Evolutionary conservation across 2,113 vertebrate genomes (phyloP), one percentile per base, ranked within the genome.

Genomic region (Cyprinus carpio): DNA sequence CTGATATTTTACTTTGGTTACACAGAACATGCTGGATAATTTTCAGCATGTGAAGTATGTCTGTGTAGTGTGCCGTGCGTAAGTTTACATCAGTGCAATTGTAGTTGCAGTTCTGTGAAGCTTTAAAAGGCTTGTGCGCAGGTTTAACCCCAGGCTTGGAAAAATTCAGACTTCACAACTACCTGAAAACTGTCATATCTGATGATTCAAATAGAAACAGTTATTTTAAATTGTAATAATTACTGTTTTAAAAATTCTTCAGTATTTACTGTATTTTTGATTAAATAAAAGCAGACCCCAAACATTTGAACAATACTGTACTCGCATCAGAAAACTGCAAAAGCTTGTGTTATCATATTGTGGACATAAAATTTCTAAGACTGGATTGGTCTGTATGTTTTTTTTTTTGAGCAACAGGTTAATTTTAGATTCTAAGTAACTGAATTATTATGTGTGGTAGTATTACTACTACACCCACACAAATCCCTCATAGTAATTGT

Each of bases 151-250:
- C 4, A n/a, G 46, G 83, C 69, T 75, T 71, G 54, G 67, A 77
- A 40, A 82, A 67, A 82, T 60, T 65, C 43, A 6, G 37, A 18
- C 31, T 34, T 60, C 23, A 74, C 49, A 83, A 84, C 34, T 54
- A 46, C 83, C 77, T 81, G 34, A 27, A 18, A 51, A 25, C 77
- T 60, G 77, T 74, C 80, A 84, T 76, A 84, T 46, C 31, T 64
- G 67, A 56, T 76, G 76, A 72, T 51, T 49, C 46, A 49, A 49
- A 15, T 49, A 49, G 43, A 46, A 10, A 43, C n/a, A n/a, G 37
- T 40, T 40, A 40, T 40, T 40, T 46, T 46, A 46, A 46, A 46
- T 11, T 46, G 43, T 46, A 46, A 46, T 46, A 11, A 46, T 46
- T 3, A 46, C 43, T 46, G 43, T 43, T 43, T 40, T 40, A 7